Conservation (phyloP, 2,113 vertebrate species). For the Campylomormyrus numenius region DNA sequence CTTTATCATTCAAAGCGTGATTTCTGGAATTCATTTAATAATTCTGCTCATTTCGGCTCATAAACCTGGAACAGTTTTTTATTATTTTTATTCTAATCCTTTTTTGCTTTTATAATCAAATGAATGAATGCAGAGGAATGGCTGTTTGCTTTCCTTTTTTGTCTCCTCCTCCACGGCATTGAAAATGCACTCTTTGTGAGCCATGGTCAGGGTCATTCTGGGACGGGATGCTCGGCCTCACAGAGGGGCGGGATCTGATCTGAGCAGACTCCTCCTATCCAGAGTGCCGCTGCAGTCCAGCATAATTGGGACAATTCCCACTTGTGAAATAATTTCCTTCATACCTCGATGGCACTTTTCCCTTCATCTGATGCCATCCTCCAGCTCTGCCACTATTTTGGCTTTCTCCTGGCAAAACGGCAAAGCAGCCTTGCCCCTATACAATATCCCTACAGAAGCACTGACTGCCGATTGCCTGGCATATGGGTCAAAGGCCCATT, state of each 20-base stretch:
- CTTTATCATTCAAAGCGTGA: slow-evolving; percentile 42
- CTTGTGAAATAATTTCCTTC: slow-evolving; percentile 42
- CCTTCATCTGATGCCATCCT: slow-evolving; percentile 37
- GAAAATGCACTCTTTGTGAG: neutral
- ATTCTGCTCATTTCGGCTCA: slow-evolving; percentile 37
- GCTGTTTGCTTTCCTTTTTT: neutral
- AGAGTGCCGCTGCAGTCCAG: slow-evolving; percentile 35
- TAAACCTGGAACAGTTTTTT: slow-evolving; percentile 16
- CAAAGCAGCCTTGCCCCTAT: neutral
- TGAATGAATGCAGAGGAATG: neutral
- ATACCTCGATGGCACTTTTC: slow-evolving; percentile 40
- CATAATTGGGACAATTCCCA: slow-evolving; percentile 47
- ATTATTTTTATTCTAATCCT: slow-evolving; percentile 10
- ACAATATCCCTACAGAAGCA: neutral
- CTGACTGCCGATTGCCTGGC: neutral
- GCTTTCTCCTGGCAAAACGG: neutral
- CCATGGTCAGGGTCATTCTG: slow-evolving; percentile 5
- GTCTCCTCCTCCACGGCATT: neutral
- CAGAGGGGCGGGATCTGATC: slow-evolving; percentile 30
- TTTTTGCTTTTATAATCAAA: neutral
- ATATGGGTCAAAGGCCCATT: neutral
- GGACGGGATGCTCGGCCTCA: neutral
- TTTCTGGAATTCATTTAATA: slow-evolving; percentile 44
- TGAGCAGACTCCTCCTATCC: slow-evolving; percentile 36
- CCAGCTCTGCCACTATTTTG: neutral